phyloP scores from a whole-genome alignment of 2,888 invertebrate species.

The Margaritifera margaritifera region DNA sequence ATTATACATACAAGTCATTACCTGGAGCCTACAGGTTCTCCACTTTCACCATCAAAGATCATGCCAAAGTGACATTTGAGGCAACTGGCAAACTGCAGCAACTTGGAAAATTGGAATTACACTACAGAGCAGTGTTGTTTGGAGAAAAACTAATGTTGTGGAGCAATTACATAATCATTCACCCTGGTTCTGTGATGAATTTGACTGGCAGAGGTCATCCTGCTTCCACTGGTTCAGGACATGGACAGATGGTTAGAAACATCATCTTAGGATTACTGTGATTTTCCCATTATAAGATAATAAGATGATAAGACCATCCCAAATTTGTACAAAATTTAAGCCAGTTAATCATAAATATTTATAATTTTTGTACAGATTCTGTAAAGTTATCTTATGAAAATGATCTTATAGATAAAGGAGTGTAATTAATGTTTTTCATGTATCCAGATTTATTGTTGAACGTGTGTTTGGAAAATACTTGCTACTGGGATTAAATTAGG shows the following conservation, averaged over 20 bases:
- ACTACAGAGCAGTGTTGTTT: conserved; percentile 43
- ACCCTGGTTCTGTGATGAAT: conserved; percentile 49
- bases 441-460: no score
- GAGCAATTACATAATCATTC: conserved; percentile 47
- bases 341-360: no score
- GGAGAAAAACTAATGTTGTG: conserved; percentile 42
- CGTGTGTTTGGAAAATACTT: no score
- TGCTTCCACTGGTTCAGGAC: conserved; percentile 45
- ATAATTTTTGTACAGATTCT: no score
- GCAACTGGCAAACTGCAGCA: conserved; percentile 32
- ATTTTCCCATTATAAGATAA: no score
- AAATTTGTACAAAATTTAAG: no score
- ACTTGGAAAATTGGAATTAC: conserved; percentile 47
- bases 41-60: conserved; percentile 50
- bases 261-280: no score
- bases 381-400: no score
- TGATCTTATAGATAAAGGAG: no score
- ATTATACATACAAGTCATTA: conserved; percentile 30
- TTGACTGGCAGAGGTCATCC: conserved; percentile 45
- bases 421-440: no score
- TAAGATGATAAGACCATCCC: no score
- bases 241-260: conserved; percentile 39
- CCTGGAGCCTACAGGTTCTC: conserved; percentile 54
- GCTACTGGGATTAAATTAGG: no score
- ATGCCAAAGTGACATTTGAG: conserved; percentile 44